Evolutionary conservation across 1,140 invertebrate genomes (phyloP).

Genomic region (Trachymyrmex septentrionalis): DNA sequence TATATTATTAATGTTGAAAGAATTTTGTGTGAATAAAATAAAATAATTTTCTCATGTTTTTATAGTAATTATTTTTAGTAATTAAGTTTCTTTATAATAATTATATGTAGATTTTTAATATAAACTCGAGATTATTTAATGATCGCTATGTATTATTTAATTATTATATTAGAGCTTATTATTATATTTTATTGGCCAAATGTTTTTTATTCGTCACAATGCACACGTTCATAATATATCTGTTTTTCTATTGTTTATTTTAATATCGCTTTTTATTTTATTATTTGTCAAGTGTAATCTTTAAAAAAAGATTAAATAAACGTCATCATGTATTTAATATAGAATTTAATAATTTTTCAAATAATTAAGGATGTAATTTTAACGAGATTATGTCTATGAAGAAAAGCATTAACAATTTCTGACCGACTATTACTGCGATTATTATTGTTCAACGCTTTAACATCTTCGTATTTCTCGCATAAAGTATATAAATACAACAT

Average conservation of each 20-base stretch:
- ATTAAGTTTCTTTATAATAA: background rate
- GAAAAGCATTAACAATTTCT: conserved; percentile 11
- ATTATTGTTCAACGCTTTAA: background rate
- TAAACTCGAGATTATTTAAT: background rate
- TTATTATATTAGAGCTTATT: background rate
- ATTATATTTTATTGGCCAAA: background rate
- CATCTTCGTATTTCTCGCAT: background rate
- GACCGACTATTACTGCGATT: background rate
- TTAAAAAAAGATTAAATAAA: conserved; percentile 1
- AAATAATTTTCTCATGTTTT: background rate
- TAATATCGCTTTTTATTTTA: background rate
- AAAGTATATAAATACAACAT: background rate
- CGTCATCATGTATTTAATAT: conserved; percentile 9
- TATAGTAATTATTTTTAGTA: background rate
- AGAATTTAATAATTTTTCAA: background rate
- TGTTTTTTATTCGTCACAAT: background rate
- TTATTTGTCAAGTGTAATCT: background rate
- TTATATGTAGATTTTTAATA: background rate
- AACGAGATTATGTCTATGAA: background rate
- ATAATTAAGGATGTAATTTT: conserved; percentile 37
- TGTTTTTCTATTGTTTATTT: background rate
- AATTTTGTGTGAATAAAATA: background rate
- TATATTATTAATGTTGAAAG: background rate
- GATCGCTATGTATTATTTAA: background rate
- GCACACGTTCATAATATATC: background rate